These are phyloP conservation scores for Eumaeus atala DNA, from an alignment of 1,140 invertebrate species.

Conservation along the genomic window DNA sequence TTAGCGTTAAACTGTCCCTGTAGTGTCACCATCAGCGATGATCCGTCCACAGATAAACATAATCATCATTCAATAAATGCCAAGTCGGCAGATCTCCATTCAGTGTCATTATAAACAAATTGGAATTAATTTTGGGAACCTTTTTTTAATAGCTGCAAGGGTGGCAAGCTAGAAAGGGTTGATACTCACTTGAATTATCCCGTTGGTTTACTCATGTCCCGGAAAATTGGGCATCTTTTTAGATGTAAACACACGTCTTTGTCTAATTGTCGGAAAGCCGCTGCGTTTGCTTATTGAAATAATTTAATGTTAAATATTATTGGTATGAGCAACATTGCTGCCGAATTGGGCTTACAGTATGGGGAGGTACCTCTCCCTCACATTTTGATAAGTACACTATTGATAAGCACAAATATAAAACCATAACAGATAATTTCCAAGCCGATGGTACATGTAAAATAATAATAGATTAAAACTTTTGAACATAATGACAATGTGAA, in stretches of 20 bases:
- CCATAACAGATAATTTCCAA: too few relatives aligned
- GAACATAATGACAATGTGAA: too few relatives aligned
- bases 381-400: too few relatives aligned
- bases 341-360: too few relatives aligned
- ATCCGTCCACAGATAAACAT: background rate
- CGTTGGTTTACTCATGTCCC: slow-evolving; percentile 38
- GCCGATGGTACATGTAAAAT: too few relatives aligned
- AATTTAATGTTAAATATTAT: too few relatives aligned
- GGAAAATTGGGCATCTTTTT: slow-evolving; percentile 38
- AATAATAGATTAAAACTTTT: too few relatives aligned
- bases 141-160: slow-evolving; percentile 21
- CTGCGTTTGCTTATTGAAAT: background rate
- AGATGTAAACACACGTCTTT: slow-evolving; percentile 7
- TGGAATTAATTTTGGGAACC: background rate
- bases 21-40: background rate
- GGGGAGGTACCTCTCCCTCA: too few relatives aligned
- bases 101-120: background rate
- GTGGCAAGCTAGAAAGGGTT: slow-evolving; percentile 29
- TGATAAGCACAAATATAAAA: too few relatives aligned
- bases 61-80: background rate
- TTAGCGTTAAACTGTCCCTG: background rate
- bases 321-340: too few relatives aligned
- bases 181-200: slow-evolving; percentile 30
- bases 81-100: background rate
- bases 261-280: background rate